Evolutionary conservation across 2,888 invertebrate genomes (phyloP).

Genomic region (Drosophila testacea): DNA sequence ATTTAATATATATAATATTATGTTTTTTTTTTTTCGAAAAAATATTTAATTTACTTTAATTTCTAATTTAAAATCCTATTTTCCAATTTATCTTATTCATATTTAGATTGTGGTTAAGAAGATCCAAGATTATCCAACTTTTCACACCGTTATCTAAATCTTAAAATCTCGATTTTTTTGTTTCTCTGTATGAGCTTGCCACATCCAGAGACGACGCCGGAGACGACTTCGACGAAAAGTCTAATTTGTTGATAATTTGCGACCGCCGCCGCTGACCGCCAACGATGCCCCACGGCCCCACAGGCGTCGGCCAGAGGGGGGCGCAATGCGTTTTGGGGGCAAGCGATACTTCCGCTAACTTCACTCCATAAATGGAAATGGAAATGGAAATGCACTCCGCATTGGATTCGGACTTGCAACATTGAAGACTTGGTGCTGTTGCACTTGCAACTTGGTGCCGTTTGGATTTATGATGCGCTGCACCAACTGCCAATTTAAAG

Average conservation of each 20-base stretch:
- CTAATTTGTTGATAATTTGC: constrained; percentile 84
- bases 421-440: background rate
- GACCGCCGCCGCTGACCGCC: constrained; percentile 76
- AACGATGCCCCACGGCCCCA: constrained; percentile 76
- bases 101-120: no score
- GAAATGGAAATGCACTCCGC: background rate
- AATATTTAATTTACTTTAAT: no score
- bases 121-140: no score
- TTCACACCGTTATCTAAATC: no score
- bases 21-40: no score
- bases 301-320: constrained; percentile 5
- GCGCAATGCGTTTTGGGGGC: constrained; percentile 15
- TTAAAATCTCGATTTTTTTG: no score
- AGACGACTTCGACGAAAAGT: constrained; percentile 74
- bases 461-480: constrained; percentile 67
- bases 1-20: no score
- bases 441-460: constrained; percentile 44
- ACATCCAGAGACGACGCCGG: constrained; percentile 1
- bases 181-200: background rate
- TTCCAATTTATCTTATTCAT: no score
- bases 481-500: constrained; percentile 83
- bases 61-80: no score
- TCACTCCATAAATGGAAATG: constrained; percentile 37
- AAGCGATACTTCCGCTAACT: constrained; percentile 61
- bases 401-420: background rate